A percentile compares a stretch with the other conserved stretches of the same genome.
phyloP scores from a whole-genome alignment of 2,113 vertebrate species.

The Perca flavescens region DNA sequence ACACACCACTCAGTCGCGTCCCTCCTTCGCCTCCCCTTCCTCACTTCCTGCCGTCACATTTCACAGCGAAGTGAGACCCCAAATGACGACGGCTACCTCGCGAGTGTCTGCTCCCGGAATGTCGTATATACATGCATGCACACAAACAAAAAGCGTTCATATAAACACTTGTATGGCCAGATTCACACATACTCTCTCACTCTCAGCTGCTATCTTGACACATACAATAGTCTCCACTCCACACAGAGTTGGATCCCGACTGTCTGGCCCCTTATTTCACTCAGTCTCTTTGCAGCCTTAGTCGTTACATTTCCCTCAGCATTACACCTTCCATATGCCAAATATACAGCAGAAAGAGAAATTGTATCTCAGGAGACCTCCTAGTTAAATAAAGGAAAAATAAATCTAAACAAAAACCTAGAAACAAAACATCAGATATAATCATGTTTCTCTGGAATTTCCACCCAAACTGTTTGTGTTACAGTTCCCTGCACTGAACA shows the following conservation, averaged over 20 bases:
- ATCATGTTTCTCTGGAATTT: constrained; percentile 20
- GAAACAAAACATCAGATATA: constrained; percentile 20
- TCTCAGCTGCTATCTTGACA: constrained; percentile 50
- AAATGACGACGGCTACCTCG: constrained; percentile 6
- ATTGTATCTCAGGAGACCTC: background rate
- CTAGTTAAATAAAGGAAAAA: constrained; percentile 7
- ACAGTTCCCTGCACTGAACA: constrained; percentile 1
- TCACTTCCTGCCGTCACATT: constrained; percentile 65
- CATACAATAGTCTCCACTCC: constrained; percentile 37
- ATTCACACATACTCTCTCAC: constrained; percentile 52
- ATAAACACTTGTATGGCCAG: constrained; percentile 7
- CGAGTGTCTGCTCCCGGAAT: background rate
- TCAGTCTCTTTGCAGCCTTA: constrained; percentile 22
- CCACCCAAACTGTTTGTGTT: background rate
- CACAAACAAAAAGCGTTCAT: constrained; percentile 16
- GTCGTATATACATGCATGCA: constrained; percentile 5
- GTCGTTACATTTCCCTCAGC: constrained; percentile 37
- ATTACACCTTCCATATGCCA: constrained; percentile 37
- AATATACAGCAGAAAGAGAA: constrained; percentile 22
- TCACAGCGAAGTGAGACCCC: constrained; percentile 57
- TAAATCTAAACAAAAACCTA: constrained; percentile 13
- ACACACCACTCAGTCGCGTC: background rate
- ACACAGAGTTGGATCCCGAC: constrained; percentile 63
- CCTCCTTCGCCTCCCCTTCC: constrained; percentile 28
- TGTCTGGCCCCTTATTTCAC: constrained; percentile 65